Evolutionary conservation across 2,113 vertebrate genomes (phyloP), one percentile per base, ranked within the genome.

Genomic region (Erythrocebus patas): DNA sequence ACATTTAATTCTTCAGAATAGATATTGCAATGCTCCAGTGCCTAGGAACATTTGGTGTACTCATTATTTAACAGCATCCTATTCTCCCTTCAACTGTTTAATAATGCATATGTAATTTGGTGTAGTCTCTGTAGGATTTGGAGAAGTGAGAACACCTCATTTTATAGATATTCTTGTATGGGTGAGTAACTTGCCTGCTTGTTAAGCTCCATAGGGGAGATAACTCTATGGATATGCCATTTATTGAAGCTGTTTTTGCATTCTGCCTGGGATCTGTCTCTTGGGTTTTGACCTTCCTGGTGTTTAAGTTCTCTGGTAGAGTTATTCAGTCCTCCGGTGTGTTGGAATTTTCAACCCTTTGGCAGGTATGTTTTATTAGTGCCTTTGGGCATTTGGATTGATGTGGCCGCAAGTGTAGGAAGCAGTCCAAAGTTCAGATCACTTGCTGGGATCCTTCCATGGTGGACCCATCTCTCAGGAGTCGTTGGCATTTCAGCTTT

Each of bases 21-120:
- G 93, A 94, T 86, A 92, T 9, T 93, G 91, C 93, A 85, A 97
- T 75, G 89, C 93, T 87, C 94, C 50, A 75, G 85, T 96, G 96
- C 84, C 81, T 95, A 45, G 59, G 75, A 94, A 97, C 96, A 97
- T 96, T 98, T 93, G 95, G 81, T 68, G 52, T 97, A 95, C 98
- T 96, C 93, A 93, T 98, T 98, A 97, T 91, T 98, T 97, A 97
- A 97, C 82, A 95, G 55, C 81, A 61, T 93, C 85, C 55, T 82
- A 6, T 79, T 95, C 89, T 97, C 89, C 90, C 38, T 96, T 94
- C 92, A 79, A 91, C 97, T 97, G 68, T 97, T 97, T 96, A 97
- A 96, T 91, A 97, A 98, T 95, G 96, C 96, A 97, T 98, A 48
- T 97, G 92, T 95, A 97, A 97, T 96, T 97, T 97, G 80, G 80